Evolutionary conservation across 2,888 invertebrate genomes (phyloP).

Genomic region (Netelia fuscicornis): DNA sequence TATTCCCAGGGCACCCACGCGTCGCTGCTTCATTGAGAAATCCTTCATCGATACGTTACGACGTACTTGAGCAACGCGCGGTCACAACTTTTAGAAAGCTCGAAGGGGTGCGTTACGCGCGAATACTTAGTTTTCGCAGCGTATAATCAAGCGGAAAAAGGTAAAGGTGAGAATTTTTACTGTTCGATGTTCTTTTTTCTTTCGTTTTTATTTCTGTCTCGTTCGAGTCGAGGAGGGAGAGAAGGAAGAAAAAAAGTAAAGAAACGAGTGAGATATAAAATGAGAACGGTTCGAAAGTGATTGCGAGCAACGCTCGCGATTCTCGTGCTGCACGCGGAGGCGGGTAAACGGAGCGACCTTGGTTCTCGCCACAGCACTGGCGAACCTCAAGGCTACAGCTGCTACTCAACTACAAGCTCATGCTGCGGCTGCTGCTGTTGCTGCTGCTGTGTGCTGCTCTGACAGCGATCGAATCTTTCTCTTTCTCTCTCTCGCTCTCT

Average conservation of each 20-base stretch:
- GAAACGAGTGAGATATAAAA: conserved; percentile 52
- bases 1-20: conserved; percentile 43
- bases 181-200: too few relatives aligned
- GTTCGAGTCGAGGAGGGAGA: neutral
- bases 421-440: conserved; percentile 41
- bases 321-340: conserved; percentile 71
- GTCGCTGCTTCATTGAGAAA: conserved; percentile 69
- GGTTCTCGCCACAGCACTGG: conserved; percentile 73
- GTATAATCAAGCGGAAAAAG: conserved; percentile 35
- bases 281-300: conserved; percentile 76
- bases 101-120: conserved; percentile 22
- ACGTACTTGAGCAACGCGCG: conserved; percentile 3
- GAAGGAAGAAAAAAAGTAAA: conserved; percentile 15
- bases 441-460: conserved; percentile 34
- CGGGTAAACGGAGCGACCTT: conserved; percentile 77
- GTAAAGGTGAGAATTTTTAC: neutral
- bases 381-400: conserved; percentile 76
- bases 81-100: conserved; percentile 33
- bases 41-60: conserved; percentile 30
- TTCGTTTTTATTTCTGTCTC: too few relatives aligned
- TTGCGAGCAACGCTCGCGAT: conserved; percentile 69
- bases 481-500: conserved; percentile 31
- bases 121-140: conserved; percentile 23
- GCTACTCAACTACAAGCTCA: conserved; percentile 40
- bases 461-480: conserved; percentile 54